Evolutionary conservation across 1,140 invertebrate genomes (phyloP).

Genomic region (Ceratina calcarata): DNA sequence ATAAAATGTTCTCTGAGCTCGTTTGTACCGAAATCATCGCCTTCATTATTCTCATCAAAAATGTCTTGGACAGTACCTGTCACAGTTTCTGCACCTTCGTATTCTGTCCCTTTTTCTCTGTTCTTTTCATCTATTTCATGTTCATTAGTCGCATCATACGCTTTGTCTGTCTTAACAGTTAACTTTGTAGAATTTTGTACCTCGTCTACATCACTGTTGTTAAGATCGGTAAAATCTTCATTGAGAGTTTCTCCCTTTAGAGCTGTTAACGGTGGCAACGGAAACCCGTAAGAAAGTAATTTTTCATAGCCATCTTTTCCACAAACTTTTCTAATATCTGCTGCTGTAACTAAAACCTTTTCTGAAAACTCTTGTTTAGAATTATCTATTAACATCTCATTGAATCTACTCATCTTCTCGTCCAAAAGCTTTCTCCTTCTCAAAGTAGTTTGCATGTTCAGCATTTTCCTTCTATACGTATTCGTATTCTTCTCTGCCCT

Average conservation of each 20-base stretch:
- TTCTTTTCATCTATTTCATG: slow-evolving; percentile 6
- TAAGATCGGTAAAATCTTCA: slow-evolving; percentile 18
- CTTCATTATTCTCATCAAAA: slow-evolving; percentile 74
- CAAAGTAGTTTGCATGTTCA: slow-evolving; percentile 72
- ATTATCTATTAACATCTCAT: slow-evolving; percentile 63
- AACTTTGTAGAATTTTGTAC: not conserved
- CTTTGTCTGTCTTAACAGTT: slow-evolving; percentile 1
- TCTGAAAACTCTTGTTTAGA: slow-evolving; percentile 64
- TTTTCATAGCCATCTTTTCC: slow-evolving; percentile 70
- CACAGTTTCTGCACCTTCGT: slow-evolving; percentile 57
- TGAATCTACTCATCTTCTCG: slow-evolving; percentile 65
- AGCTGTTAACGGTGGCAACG: slow-evolving; percentile 64
- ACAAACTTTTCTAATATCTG: slow-evolving; percentile 68
- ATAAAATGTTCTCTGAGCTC: slow-evolving; percentile 69
- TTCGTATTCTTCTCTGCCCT: slow-evolving; percentile 74
- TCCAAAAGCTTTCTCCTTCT: slow-evolving; percentile 67
- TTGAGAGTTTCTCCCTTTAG: slow-evolving; percentile 13
- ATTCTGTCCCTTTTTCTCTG: slow-evolving; percentile 37
- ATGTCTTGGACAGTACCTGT: slow-evolving; percentile 77
- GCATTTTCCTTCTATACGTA: slow-evolving; percentile 72
- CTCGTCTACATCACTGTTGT: slow-evolving; percentile 20
- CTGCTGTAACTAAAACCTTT: slow-evolving; percentile 57
- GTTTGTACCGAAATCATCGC: slow-evolving; percentile 69
- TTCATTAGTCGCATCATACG: not conserved
- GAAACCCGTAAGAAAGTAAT: slow-evolving; percentile 69